Evolutionary conservation across 1,140 invertebrate species (phyloP).

Genomic region (Luehdorfia chinensis): DNA sequence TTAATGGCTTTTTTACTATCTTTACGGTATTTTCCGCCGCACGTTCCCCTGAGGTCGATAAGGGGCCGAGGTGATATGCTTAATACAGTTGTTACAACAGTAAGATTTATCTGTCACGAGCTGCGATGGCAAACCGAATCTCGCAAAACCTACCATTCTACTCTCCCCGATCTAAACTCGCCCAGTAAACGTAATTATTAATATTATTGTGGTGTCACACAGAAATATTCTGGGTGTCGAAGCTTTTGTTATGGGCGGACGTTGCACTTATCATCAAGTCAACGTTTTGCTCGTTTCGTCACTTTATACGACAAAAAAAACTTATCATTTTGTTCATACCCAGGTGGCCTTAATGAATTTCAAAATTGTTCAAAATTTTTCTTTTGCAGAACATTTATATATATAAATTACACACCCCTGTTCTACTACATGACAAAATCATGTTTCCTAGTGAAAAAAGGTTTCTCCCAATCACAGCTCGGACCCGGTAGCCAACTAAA

Average conservation of each 20-base stretch:
- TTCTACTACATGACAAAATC: slow-evolving; percentile 19
- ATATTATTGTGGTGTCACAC: too few relatives aligned
- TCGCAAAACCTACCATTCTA: slow-evolving; percentile 26
- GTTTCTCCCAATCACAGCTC: slow-evolving; percentile 31
- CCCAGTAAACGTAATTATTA: slow-evolving; percentile 72
- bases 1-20: too few relatives aligned
- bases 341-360: slow-evolving; percentile 48
- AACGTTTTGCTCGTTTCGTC: too few relatives aligned
- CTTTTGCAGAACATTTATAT: slow-evolving; percentile 33
- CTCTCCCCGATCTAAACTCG: slow-evolving; percentile 55
- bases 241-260: too few relatives aligned
- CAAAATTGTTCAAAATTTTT: slow-evolving; percentile 60
- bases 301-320: too few relatives aligned
- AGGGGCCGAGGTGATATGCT: slow-evolving; percentile 39
- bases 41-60: slow-evolving; percentile 50
- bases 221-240: too few relatives aligned
- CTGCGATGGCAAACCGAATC: slow-evolving; percentile 42
- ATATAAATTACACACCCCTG: slow-evolving; percentile 40
- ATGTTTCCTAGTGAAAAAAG: too few relatives aligned
- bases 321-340: too few relatives aligned
- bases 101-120: slow-evolving; percentile 46
- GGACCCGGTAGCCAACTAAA: too few relatives aligned
- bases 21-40: too few relatives aligned
- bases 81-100: slow-evolving; percentile 37
- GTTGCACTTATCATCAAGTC: too few relatives aligned